A percentile compares a stretch with the other conserved stretches of the same genome.
phyloP scores from a whole-genome alignment of 2,888 invertebrate species.

The Campaea margaritaria region DNA sequence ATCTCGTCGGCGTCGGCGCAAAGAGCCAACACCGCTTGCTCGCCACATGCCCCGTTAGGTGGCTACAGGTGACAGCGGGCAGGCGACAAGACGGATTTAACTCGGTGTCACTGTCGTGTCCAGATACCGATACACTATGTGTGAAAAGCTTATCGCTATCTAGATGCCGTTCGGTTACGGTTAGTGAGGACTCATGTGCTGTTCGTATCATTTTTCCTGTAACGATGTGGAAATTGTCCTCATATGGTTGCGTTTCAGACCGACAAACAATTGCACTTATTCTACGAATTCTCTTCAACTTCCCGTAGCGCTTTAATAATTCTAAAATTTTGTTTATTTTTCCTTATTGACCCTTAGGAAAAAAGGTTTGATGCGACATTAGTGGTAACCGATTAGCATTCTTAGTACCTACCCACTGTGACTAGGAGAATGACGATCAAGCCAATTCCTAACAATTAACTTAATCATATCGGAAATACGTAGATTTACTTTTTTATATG shows the following conservation, averaged over 20 bases:
- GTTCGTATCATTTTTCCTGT: constrained; percentile 26
- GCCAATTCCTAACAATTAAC: too few species aligned
- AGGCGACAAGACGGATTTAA: constrained; percentile 51
- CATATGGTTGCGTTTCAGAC: too few species aligned
- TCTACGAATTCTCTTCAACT: too few species aligned
- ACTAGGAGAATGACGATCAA: too few species aligned
- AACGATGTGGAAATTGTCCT: constrained; percentile 3
- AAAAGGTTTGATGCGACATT: not conserved
- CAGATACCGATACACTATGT: constrained; percentile 44
- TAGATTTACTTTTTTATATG: too few species aligned
- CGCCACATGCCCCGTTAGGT: constrained; percentile 61
- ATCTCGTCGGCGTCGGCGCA: constrained; percentile 64
- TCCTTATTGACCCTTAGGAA: not conserved
- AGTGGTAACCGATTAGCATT: not conserved
- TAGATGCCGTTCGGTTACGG: constrained; percentile 60
- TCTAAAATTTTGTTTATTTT: not conserved
- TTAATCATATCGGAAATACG: too few species aligned
- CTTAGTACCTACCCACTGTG: too few species aligned
- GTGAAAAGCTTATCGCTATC: constrained; percentile 37
- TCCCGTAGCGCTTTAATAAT: too few species aligned
- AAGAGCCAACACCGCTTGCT: constrained; percentile 59
- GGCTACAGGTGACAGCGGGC: constrained; percentile 57
- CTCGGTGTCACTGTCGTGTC: constrained; percentile 42
- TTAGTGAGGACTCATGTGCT: constrained; percentile 62
- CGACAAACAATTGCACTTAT: too few species aligned